Base-by-base conservation (phyloP, 2,113 vertebrate species). In the Sebastes fasciatus region DNA sequence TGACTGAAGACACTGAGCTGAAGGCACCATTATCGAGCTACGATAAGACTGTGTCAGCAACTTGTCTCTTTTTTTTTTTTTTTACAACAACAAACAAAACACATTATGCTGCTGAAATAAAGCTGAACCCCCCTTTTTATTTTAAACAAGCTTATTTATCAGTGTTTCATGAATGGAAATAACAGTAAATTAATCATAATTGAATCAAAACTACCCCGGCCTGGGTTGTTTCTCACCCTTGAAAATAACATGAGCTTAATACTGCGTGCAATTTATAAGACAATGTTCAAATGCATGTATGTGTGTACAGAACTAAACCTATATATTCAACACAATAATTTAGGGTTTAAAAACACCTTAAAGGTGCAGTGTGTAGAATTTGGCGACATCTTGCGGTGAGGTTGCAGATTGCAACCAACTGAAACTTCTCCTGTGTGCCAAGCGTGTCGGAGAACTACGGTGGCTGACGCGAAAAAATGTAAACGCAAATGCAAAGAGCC, bases 11-110 rank as follows among this genome's bases (percentile, higher is more conserved):
- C 52, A 68, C 6, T 60, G 66, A 77, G 43, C 40, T 61, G 49
- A 63, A 80, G 52, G 54, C 21, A 46, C 3, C 60, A 66, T 34
- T 70, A 72, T 85, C 52, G 65, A 26, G 19, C 10, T 10, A 6
- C 23, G 9, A 62, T 55, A 68, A 57, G 7, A 21, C 49, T 13
- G 57, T 45, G 46, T 10, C 71, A 70, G 19, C 7, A 19, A 67
- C 17, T 61, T 66, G 7, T 21, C 8, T 64, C 17, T 45, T 55
- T 64, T 23, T 26, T 34, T 34, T 34, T 34, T 34, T 34, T 34
- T 34, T 34, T 26, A 26, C 23, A 34, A 8, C 1, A 45, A 46
- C 21, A 61, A 48, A 77, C 19, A 43, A 54, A 43, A 55, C 21
- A 5, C 16, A 68, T 46, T 34, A 49, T 79, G 23, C 42, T 42